Base-by-base conservation (phyloP, 2,113 vertebrate species). In the Limnothrissa miodon region DNA sequence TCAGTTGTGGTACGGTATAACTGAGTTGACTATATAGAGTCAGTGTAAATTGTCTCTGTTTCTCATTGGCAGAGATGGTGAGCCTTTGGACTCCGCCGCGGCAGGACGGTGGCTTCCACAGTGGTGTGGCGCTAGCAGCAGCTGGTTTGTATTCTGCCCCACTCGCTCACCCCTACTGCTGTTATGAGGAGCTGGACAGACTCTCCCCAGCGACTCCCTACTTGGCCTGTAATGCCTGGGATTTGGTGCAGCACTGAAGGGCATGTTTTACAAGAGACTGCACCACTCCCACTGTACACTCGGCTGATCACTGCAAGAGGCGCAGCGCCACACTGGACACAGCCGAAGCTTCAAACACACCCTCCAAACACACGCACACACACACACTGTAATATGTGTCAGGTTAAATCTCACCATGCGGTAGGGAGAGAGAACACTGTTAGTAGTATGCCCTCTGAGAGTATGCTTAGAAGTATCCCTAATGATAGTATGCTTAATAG, bases 201-300 rank as follows among this genome's bases (percentile, higher is more conserved):
- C 70, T 78, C 4, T 1, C 15, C 74, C 70, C 19, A 39, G n/a
- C 19, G 39, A 78, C 25, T 39, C 44, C 78, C 19, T 59, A 62
- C 25, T 78, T 33, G 45, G 85, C 85, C 33, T 56, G 81, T 42
- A 13, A 29, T 13, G 84, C 56, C 46, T 93, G 91, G 91, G 92
- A 93, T 83, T 87, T 93, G 0, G 89, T 91, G 59, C 92, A 92
- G 85, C 0, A 0, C 39, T 87, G 82, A 87, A 80, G 39, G 11
- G 21, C 66, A 36, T 10, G 10, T 5, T 17, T 36, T 36, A 39
- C 66, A 36, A 74, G 25, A 74, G 66, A 74, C 66, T 36, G 66
- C 25, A 36, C 29, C 13, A 74, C 66, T 36, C 29, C 13, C 66
- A 4, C 66, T 15, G 25, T 17, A 70, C 62, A 9, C n/a, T 48